Evolutionary conservation across 35 echinoderm and acorn worm species (phyloP).

Genomic region (Lytechinus pictus): DNA sequence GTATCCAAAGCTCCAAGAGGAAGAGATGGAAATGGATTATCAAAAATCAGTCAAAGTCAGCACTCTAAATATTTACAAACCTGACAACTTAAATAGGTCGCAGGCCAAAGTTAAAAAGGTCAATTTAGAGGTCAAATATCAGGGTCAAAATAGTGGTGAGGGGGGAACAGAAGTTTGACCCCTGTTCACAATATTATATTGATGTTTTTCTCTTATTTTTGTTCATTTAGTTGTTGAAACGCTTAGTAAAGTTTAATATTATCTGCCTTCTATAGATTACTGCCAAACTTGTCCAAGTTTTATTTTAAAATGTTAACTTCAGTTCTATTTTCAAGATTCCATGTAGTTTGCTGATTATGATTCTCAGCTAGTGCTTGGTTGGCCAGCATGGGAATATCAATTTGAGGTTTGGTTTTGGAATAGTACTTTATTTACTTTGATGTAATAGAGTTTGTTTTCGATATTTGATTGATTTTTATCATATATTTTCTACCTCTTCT

Average conservation of each 20-base stretch:
- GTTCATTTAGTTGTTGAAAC: slow-evolving; percentile 50
- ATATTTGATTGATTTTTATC: neutral
- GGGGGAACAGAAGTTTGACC: slow-evolving; percentile 91
- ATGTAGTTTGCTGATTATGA: neutral
- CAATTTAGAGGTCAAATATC: slow-evolving; percentile 86
- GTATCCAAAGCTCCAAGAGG: slow-evolving; percentile 1
- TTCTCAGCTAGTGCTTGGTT: too few relatives aligned
- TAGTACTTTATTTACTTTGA: neutral
- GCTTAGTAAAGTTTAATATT: slow-evolving; percentile 41
- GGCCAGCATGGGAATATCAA: neutral
- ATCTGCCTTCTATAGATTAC: slow-evolving; percentile 32
- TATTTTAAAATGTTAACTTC: neutral
- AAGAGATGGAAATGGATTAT: slow-evolving; percentile 86
- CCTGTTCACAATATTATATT: neutral
- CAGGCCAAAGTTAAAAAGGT: slow-evolving; percentile 90
- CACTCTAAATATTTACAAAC: slow-evolving; percentile 84
- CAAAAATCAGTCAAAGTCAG: slow-evolving; percentile 90
- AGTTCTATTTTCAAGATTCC: neutral
- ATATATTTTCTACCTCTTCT: neutral
- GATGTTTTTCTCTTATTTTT: slow-evolving; percentile 16
- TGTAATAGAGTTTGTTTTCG: neutral
- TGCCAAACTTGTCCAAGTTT: slow-evolving; percentile 49
- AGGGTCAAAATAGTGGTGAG: slow-evolving; percentile 55
- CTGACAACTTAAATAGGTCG: slow-evolving; percentile 70
- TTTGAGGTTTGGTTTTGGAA: neutral